A percentile compares a stretch with the other conserved stretches of the same genome.
Conservation (phyloP, 2,797 vertebrate genomes). For the Melanogrammus aeglefinus region DNA sequence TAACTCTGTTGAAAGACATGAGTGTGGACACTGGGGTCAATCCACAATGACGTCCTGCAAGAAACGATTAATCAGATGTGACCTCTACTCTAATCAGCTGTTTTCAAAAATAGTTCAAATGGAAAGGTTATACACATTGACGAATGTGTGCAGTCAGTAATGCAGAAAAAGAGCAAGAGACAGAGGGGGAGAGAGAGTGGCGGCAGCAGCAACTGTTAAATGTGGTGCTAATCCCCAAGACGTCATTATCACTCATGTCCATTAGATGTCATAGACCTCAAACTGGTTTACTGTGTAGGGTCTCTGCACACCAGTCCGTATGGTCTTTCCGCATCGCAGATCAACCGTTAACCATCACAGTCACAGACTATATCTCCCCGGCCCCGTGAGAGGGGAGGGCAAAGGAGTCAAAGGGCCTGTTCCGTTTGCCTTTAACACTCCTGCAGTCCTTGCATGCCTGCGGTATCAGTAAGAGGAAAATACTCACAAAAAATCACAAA, state of each 20-base stretch:
- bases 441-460: background rate
- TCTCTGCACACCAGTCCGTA: background rate
- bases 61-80: background rate
- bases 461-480: background rate
- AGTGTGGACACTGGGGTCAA: background rate
- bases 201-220: background rate
- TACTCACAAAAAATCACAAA: background rate
- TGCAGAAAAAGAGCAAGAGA: background rate
- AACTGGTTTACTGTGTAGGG: background rate
- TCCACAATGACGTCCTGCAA: background rate
- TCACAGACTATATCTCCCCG: background rate
- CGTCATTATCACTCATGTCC: background rate
- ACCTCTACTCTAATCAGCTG: background rate
- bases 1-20: background rate
- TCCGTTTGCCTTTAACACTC: background rate
- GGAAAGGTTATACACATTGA: background rate
- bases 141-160: background rate
- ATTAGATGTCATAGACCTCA: background rate
- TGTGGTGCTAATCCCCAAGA: background rate
- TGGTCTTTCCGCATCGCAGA: background rate
- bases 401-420: background rate
- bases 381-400: background rate
- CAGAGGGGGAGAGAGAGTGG: background rate
- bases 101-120: background rate
- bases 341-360: background rate